Percentiles rank a stretch among this genome's conserved stretches.
phyloP scores from a whole-genome alignment of 2,113 vertebrate genomes.

The Hiodon alosoides region DNA sequence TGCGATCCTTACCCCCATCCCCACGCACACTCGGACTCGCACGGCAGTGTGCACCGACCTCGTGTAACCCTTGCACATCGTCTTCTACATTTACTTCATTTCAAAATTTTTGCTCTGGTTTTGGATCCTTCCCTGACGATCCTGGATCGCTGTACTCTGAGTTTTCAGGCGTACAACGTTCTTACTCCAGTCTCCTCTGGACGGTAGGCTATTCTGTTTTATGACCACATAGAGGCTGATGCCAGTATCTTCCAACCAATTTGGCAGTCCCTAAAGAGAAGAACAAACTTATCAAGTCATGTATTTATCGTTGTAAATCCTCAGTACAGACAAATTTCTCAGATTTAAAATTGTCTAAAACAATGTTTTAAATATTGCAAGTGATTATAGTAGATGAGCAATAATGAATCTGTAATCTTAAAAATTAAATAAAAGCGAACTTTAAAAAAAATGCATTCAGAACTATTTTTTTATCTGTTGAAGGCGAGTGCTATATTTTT shows the following conservation, averaged over 20 bases:
- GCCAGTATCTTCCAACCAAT: constrained; percentile 76
- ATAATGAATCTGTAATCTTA: constrained; percentile 95
- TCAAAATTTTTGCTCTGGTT: too few relatives aligned
- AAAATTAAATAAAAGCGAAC: constrained; percentile 59
- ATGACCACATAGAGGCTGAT: constrained; percentile 50
- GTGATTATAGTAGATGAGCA: constrained; percentile 96
- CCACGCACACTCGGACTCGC: neutral
- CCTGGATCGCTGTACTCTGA: too few relatives aligned
- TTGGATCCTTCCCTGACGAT: too few relatives aligned
- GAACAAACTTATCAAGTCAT: constrained; percentile 51
- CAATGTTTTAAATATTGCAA: constrained; percentile 83
- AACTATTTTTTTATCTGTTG: neutral
- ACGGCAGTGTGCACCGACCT: too few relatives aligned
- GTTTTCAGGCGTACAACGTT: too few relatives aligned
- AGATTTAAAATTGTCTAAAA: constrained; percentile 66
- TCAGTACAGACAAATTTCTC: constrained; percentile 59
- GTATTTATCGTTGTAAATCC: constrained; percentile 76
- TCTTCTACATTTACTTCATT: too few relatives aligned
- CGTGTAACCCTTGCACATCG: too few relatives aligned
- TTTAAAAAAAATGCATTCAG: constrained; percentile 9
- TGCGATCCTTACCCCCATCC: neutral
- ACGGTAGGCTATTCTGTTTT: neutral
- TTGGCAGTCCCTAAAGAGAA: constrained; percentile 51
- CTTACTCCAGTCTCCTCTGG: too few relatives aligned
- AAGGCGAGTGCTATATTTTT: neutral